Percentiles rank a stretch among this genome's conserved stretches.
phyloP scores from a whole-genome alignment of 1,140 invertebrate species.

The Drosophila simulans region DNA sequence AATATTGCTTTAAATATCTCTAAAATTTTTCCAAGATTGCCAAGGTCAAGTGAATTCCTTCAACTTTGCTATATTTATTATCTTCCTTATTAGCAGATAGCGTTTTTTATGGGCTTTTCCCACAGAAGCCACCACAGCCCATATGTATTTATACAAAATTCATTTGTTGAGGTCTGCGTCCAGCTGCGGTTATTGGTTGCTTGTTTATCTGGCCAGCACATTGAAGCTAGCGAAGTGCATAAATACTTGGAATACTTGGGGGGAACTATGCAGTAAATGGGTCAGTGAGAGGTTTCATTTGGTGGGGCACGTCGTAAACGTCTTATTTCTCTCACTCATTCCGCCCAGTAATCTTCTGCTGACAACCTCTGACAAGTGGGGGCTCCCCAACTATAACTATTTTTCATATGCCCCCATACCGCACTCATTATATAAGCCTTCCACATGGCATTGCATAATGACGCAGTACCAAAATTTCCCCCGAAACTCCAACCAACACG shows the following conservation, averaged over 20 bases:
- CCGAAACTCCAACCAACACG: not conserved
- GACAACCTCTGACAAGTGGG: conserved; percentile 33
- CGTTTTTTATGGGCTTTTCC: conserved; percentile 22
- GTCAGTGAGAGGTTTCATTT: conserved; percentile 36
- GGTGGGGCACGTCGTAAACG: conserved; percentile 2
- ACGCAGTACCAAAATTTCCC: conserved; percentile 17
- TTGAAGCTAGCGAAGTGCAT: conserved; percentile 17
- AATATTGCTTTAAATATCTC: no score
- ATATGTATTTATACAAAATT: not conserved
- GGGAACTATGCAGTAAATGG: conserved; percentile 20
- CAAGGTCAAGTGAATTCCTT: no score
- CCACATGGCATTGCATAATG: conserved; percentile 66
- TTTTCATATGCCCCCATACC: conserved; percentile 35
- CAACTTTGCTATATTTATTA: conserved; percentile 2
- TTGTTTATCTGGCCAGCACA: not conserved
- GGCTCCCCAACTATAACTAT: conserved; percentile 29
- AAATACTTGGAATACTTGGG: conserved; percentile 27
- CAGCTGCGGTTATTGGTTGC: conserved; percentile 20
- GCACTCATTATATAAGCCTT: conserved; percentile 57
- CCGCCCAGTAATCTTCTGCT: conserved; percentile 27
- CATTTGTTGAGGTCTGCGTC: conserved; percentile 19
- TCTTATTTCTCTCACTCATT: conserved; percentile 27
- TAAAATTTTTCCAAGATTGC: no score
- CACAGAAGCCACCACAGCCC: conserved; percentile 9
- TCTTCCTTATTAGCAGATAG: conserved; percentile 19